Percentiles rank a stretch among this genome's conserved stretches.
Conservation (phyloP, 2,113 vertebrate species). For the Ophiodon elongatus region DNA sequence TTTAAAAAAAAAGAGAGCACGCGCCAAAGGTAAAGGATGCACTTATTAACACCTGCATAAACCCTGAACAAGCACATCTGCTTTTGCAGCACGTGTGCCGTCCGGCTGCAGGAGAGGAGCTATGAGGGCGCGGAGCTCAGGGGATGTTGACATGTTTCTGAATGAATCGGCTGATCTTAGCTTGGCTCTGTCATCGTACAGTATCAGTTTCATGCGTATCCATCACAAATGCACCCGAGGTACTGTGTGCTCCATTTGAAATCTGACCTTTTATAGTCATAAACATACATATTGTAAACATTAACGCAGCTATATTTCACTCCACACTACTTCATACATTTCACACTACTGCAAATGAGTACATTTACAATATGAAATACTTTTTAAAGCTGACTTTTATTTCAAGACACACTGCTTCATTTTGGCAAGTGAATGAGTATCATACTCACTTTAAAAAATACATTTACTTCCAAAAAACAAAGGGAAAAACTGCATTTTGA, state of each 20-base stretch:
- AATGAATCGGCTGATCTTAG: background rate
- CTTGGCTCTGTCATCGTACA: background rate
- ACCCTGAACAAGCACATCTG: conserved; percentile 14
- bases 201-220: background rate
- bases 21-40: background rate
- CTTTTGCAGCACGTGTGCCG: background rate
- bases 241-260: background rate
- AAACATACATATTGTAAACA: background rate
- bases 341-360: no score
- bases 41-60: conserved; percentile 1
- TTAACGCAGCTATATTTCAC: background rate
- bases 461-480: background rate
- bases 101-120: conserved; percentile 13
- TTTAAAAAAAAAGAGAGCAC: conserved; percentile 18
- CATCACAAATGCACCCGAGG: background rate
- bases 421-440: background rate
- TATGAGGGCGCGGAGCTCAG: background rate
- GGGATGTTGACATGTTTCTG: background rate
- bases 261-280: background rate
- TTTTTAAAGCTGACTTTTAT: background rate
- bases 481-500: background rate
- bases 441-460: background rate
- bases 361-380: background rate
- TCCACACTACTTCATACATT: no score
- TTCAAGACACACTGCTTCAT: background rate